Evolutionary conservation across 2,113 vertebrate species (phyloP), one percentile per base, ranked within the genome.

Genomic region (Chroicocephalus ridibundus): DNA sequence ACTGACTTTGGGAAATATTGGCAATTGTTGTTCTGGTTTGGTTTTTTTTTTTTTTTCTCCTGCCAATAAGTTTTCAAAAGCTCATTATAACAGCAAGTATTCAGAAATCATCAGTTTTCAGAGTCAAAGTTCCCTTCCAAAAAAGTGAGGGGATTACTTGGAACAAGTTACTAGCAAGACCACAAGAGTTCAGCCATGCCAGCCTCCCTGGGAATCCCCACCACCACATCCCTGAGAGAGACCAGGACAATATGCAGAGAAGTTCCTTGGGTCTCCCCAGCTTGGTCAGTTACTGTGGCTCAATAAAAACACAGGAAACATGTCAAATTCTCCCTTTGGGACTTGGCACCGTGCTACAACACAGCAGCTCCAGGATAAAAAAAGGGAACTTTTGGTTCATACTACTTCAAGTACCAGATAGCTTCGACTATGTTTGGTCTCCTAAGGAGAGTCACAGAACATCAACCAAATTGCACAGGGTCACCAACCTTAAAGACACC

Each of bases 241-340:
- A 36, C 15, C 13, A 29, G 17, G 26, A 26, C 3, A 1, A 64
- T 2, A 6, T 0, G 21, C 12, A 86, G 16, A 36, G 10, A 62
- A 42, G 32, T 6, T 61, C n/a, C 36, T 42, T 32, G 11, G 27
- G 27, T 44, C 4, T 57, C 40, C 32, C 17, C 38, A 52, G 9
- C 15, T 55, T 44, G 11, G 8, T 24, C 27, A 66, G 19, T 54
- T 51, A 22, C 47, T 31, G 2, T 26, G 20, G 32, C 12, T 92
- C 62, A 65, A 25, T 6, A 36, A 11, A n/a, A 5, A 29, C 16
- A 38, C 69, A 72, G 34, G 64, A 40, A 81, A 40, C 21, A 8
- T 7, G 19, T 32, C 36, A 70, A 54, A 29, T 11, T 31, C 65
- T 52, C 29, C 40, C 42, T 66, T 13, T 18, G 15, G 19, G 8